These are phyloP conservation scores for Drosophila pseudotalamancana DNA, from an alignment of 2,888 invertebrate genomes.

Conservation along the genomic window DNA sequence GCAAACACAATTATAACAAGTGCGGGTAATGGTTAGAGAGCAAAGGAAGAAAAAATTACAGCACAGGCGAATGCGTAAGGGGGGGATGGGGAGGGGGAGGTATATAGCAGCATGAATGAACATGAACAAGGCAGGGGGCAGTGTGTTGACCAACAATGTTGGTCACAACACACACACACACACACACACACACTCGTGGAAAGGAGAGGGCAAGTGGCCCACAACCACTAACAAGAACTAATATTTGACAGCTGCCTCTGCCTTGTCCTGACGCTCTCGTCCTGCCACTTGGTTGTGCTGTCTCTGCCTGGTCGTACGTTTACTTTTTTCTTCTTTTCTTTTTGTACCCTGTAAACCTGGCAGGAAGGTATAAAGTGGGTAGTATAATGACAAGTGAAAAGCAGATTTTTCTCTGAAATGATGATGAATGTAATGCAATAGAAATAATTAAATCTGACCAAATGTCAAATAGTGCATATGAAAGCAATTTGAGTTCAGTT, in stretches of 20 bases:
- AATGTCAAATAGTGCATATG: no score
- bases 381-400: no score
- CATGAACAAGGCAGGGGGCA: slow-evolving; percentile 25
- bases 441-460: no score
- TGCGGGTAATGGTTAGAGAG: slow-evolving; percentile 51
- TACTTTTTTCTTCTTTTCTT: slow-evolving; percentile 2
- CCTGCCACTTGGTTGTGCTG: slow-evolving; percentile 8
- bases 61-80: slow-evolving; percentile 32
- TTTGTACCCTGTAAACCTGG: slow-evolving; percentile 19
- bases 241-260: slow-evolving; percentile 57
- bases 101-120: slow-evolving; percentile 38
- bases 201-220: slow-evolving; percentile 30
- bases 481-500: no score
- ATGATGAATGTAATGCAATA: no score
- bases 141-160: slow-evolving; percentile 77
- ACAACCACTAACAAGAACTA: slow-evolving; percentile 57
- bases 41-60: slow-evolving; percentile 35
- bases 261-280: slow-evolving; percentile 15
- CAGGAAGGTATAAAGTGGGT: no score
- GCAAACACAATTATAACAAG: slow-evolving; percentile 77
- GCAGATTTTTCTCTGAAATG: no score
- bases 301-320: background rate
- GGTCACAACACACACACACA: slow-evolving; percentile 59
- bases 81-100: no score
- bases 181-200: slow-evolving; percentile 6